These are phyloP conservation scores for Drepana arcuata DNA, from an alignment of 1,140 invertebrate genomes.

Conservation along the genomic window DNA sequence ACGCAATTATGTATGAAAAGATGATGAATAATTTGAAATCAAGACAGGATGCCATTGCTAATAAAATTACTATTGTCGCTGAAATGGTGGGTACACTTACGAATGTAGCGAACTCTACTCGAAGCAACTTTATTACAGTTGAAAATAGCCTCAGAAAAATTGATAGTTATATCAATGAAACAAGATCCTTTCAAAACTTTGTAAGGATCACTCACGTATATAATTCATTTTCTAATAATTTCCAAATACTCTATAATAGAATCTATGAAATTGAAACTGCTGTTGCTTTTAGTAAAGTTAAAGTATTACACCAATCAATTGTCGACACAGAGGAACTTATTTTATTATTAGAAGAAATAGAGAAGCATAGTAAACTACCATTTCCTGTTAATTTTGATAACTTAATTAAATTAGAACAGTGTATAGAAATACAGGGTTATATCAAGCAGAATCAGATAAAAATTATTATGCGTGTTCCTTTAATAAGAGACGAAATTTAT, in stretches of 20 bases:
- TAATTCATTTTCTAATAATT: constrained; percentile 3
- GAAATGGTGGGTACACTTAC: constrained; percentile 7
- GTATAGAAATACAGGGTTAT: constrained; percentile 13
- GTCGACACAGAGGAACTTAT: constrained; percentile 8
- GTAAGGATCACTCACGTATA: not conserved
- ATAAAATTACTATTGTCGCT: constrained; percentile 7
- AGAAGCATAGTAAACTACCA: constrained; percentile 6
- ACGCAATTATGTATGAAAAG: constrained; percentile 18
- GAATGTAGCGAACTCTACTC: constrained; percentile 5
- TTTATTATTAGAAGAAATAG: constrained; percentile 8
- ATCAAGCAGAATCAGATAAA: constrained; percentile 15
- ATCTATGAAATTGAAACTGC: constrained; percentile 11
- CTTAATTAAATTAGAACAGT: constrained; percentile 13
- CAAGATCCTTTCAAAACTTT: not conserved
- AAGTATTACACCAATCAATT: constrained; percentile 12
- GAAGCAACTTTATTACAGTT: constrained; percentile 4
- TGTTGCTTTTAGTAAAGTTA: constrained; percentile 10
- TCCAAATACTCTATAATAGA: constrained; percentile 1
- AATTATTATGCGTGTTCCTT: constrained; percentile 13
- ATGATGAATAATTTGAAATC: constrained; percentile 9
- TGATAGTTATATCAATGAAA: not conserved
- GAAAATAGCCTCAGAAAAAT: constrained; percentile 1
- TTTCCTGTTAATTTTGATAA: constrained; percentile 13
- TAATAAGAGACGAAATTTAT: constrained; percentile 7
- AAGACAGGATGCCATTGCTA: constrained; percentile 7